These are phyloP conservation scores for Sorex maritimensis DNA, from an alignment of 2,797 vertebrate genomes.

Conservation along the genomic window DNA sequence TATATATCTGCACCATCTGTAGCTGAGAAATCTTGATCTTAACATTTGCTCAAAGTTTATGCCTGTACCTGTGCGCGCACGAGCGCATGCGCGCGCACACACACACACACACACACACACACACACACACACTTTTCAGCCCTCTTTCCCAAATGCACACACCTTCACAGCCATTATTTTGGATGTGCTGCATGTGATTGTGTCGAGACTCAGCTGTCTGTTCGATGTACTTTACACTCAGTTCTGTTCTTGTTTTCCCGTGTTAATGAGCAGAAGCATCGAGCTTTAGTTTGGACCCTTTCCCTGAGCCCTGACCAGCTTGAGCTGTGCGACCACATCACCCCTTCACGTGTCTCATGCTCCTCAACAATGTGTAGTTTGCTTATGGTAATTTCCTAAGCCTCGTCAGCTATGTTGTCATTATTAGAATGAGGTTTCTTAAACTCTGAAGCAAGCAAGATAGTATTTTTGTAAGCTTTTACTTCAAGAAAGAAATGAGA, in stretches of 20 bases:
- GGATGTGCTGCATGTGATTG: background rate
- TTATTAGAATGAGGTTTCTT: conserved; percentile 47
- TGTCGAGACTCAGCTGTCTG: background rate
- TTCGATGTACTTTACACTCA: background rate
- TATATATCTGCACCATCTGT: background rate
- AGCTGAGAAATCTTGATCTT: conserved; percentile 59
- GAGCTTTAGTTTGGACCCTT: background rate
- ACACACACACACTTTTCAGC: background rate
- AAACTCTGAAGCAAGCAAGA: conserved; percentile 50
- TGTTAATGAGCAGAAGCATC: conserved; percentile 14
- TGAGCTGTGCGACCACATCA: background rate
- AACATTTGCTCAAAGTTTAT: background rate
- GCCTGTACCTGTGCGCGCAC: rapidly evolving
- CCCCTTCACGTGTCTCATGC: background rate
- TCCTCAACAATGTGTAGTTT: background rate
- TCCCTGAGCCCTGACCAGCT: conserved; percentile 60
- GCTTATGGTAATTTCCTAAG: background rate
- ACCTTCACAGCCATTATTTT: background rate
- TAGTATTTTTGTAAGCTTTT: conserved; percentile 50
- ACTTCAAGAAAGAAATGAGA: conserved; percentile 56
- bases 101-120: background rate
- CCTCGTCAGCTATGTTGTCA: background rate
- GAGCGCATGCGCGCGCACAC: background rate
- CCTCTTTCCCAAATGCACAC: background rate
- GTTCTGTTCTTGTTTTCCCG: background rate